Percentiles rank a stretch among this genome's conserved stretches.
These are phyloP conservation scores for Apteryx owenii DNA, from an alignment of 2,113 vertebrate species.

Conservation along the genomic window DNA sequence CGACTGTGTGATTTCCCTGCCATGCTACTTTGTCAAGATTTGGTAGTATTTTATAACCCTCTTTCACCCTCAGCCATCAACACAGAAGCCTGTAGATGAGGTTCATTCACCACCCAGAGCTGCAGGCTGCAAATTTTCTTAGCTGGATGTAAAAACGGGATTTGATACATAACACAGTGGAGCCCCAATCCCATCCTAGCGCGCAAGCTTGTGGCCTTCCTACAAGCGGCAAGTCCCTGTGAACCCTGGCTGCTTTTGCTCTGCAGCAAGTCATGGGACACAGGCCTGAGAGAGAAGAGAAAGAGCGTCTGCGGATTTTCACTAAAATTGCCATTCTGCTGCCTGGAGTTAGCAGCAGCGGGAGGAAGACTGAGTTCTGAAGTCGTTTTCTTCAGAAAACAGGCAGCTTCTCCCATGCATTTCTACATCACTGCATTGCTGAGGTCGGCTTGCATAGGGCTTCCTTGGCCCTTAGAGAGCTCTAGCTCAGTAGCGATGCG, in stretches of 20 bases:
- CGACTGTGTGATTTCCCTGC: not conserved
- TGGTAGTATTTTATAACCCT: not conserved
- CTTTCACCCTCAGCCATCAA: not conserved
- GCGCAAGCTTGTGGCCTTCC: not conserved
- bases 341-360: not conserved
- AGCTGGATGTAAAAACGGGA: not conserved
- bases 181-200: not conserved
- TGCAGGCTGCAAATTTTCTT: not conserved
- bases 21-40: not conserved
- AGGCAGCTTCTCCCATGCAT: not conserved
- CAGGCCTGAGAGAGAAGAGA: not conserved
- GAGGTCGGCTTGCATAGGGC: not conserved
- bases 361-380: not conserved
- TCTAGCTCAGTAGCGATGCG: rapidly evolving
- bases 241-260: not conserved
- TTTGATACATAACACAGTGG: rapidly evolving
- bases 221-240: not conserved
- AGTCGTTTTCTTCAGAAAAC: not conserved
- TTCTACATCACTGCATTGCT: not conserved
- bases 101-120: not conserved
- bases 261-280: not conserved
- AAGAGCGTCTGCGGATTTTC: not conserved
- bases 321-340: not conserved
- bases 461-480: not conserved
- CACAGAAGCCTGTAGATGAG: not conserved